A percentile compares a stretch with the other conserved stretches of the same genome.
phyloP scores from a whole-genome alignment of 2,888 invertebrate genomes.

The Tyria jacobaeae region DNA sequence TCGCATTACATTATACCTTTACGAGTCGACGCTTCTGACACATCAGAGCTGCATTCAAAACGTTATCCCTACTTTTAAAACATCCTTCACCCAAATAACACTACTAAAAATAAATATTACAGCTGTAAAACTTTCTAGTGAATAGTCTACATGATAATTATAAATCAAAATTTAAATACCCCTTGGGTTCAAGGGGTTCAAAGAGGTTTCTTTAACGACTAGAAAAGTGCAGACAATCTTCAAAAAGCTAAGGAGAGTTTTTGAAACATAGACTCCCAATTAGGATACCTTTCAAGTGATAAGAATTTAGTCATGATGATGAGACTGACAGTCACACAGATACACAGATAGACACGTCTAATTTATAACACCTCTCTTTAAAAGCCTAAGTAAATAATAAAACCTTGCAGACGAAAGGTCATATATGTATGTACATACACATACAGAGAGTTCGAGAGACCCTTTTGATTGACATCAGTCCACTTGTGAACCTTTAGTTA shows the following conservation, averaged over 20 bases:
- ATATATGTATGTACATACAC: not conserved
- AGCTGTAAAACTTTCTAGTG: conserved; percentile 40
- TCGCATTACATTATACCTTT: conserved; percentile 35
- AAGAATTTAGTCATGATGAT: no score
- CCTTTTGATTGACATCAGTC: conserved; percentile 16
- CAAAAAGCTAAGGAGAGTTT: no score
- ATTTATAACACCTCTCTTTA: not conserved
- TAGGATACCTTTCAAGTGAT: no score
- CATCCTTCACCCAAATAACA: conserved; percentile 4
- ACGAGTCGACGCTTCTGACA: conserved; percentile 42
- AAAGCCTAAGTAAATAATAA: not conserved
- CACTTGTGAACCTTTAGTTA: conserved; percentile 15
- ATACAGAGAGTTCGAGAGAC: not conserved
- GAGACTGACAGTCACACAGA: no score
- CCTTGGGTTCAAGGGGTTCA: no score
- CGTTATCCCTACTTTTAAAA: conserved; percentile 40
- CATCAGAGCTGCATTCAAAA: conserved; percentile 38
- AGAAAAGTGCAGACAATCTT: no score
- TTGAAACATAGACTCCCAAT: no score
- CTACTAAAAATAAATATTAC: conserved; percentile 28
- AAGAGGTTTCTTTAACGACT: no score
- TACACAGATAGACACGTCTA: no score
- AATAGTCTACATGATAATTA: no score
- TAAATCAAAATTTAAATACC: no score
- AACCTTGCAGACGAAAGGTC: not conserved